Conservation (phyloP, 1,140 invertebrate genomes). For the Drosophila paulistorum region DNA sequence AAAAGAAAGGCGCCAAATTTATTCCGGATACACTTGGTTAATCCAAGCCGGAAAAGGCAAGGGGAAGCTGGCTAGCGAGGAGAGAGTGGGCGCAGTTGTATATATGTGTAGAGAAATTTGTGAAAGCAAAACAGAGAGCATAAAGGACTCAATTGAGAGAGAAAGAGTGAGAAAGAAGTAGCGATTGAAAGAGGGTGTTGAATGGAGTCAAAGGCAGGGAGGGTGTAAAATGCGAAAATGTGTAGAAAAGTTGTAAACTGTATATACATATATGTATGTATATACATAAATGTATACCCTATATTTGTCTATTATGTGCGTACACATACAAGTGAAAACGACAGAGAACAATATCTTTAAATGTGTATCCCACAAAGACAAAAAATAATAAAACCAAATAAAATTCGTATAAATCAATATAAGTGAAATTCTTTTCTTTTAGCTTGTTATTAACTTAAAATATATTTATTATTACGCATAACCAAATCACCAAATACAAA, state of each 20-base stretch:
- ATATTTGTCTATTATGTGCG: no score
- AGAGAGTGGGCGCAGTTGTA: background rate
- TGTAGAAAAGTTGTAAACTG: conserved; percentile 27
- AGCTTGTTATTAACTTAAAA: background rate
- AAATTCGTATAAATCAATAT: background rate
- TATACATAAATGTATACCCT: background rate
- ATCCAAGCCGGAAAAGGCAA: background rate
- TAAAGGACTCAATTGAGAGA: conserved; percentile 12
- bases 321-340: background rate
- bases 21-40: conserved; percentile 7
- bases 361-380: background rate
- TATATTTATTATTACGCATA: conserved; percentile 13
- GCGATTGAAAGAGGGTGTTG: background rate
- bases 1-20: conserved; percentile 5
- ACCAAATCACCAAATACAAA: conserved; percentile 7
- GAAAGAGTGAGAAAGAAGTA: conserved; percentile 4
- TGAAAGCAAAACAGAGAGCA: conserved; percentile 24
- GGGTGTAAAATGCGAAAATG: conserved; percentile 7
- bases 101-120: conserved; percentile 35
- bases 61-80: background rate
- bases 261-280: background rate
- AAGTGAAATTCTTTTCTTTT: background rate
- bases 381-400: background rate
- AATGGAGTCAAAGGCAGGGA: background rate
- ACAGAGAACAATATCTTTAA: background rate